Percentiles rank a stretch among this genome's conserved stretches.
Evolutionary conservation across 1,140 invertebrate genomes (phyloP).

Genomic region (Sycophila sp.): DNA sequence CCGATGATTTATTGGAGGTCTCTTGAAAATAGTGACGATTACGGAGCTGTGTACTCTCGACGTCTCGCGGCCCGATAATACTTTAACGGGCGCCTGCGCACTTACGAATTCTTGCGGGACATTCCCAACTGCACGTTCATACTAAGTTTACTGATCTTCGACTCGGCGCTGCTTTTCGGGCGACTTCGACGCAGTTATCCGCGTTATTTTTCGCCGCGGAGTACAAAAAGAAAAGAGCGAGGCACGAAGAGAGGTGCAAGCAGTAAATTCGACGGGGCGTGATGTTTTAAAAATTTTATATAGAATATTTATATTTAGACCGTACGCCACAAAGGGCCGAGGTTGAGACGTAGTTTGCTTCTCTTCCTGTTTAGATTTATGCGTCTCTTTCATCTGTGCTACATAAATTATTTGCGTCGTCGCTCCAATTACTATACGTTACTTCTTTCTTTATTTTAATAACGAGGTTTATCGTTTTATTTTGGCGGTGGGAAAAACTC

Average conservation of each 20-base stretch:
- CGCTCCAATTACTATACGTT: too few relatives aligned
- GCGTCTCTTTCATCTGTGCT: neutral
- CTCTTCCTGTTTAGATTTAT: conserved; percentile 18
- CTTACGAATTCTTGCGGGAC: neutral
- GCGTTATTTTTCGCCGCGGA: too few relatives aligned
- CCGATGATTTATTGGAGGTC: conserved; percentile 13
- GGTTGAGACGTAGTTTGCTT: conserved; percentile 14
- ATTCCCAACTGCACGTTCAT: too few relatives aligned
- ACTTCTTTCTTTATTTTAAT: too few relatives aligned
- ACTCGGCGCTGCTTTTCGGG: too few relatives aligned
- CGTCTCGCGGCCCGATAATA: conserved; percentile 8
- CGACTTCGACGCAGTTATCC: too few relatives aligned
- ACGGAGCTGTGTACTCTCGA: conserved; percentile 12
- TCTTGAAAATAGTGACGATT: conserved; percentile 21
- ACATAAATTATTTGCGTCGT: conserved; percentile 17
- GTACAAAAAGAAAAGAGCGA: too few relatives aligned
- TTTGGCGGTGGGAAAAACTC: too few relatives aligned
- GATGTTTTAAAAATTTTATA: neutral
- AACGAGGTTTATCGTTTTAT: too few relatives aligned
- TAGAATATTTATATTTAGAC: conserved; percentile 29
- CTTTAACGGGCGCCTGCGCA: conserved; percentile 14
- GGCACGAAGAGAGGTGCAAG: too few relatives aligned
- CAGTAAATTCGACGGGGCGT: too few relatives aligned
- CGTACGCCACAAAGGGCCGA: conserved; percentile 14
- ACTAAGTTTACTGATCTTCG: too few relatives aligned